These are phyloP conservation scores for Branchipolynoe longqiensis DNA, from an alignment of 2,888 invertebrate genomes.

Conservation along the genomic window DNA sequence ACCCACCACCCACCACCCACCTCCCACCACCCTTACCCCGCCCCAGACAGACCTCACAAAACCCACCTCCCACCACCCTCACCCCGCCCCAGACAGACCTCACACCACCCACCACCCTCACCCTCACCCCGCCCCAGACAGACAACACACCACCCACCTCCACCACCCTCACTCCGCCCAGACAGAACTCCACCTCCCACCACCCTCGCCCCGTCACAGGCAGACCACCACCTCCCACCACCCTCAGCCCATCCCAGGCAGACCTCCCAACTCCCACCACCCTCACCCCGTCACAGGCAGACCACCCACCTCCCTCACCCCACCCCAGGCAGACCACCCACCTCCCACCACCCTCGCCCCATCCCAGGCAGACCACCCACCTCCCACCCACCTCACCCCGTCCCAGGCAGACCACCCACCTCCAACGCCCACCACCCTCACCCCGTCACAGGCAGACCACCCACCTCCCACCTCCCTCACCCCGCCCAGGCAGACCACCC, in stretches of 20 bases:
- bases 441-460: no score
- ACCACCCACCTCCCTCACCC: no score
- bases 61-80: neutral
- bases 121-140: neutral
- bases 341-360: neutral
- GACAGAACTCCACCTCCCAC: neutral
- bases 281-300: neutral
- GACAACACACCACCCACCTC: neutral
- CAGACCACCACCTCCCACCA: no score
- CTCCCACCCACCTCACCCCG: neutral
- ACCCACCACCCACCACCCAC: neutral
- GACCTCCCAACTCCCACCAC: neutral
- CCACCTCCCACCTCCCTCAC: neutral
- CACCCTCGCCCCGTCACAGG: neutral
- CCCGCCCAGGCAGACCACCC: no score
- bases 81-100: neutral
- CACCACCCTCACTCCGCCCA: no score
- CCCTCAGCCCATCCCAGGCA: neutral
- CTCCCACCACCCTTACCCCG: neutral
- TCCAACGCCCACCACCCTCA: no score
- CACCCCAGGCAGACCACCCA: no score
- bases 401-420: neutral
- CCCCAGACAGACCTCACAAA: neutral
- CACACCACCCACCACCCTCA: neutral
- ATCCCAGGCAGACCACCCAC: neutral